phyloP scores from a whole-genome alignment of 2,797 vertebrate genomes.

The Clamator glandarius region DNA sequence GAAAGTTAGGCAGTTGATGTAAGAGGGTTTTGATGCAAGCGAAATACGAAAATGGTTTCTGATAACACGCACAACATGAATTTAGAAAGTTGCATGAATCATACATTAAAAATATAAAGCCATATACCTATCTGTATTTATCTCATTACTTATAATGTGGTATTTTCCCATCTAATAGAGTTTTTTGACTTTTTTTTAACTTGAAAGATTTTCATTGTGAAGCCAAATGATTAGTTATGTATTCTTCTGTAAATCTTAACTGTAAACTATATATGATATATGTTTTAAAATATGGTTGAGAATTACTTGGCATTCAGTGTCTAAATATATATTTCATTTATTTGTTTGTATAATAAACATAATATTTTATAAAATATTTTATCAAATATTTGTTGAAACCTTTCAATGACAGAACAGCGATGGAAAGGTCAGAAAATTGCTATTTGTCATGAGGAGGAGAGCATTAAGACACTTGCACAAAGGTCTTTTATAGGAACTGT shows the following conservation, averaged over 20 bases:
- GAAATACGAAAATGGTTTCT: background rate
- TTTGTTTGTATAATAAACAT: background rate
- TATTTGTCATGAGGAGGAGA: conserved; percentile 77
- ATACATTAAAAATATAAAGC: background rate
- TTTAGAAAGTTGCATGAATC: background rate
- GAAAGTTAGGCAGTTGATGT: no score
- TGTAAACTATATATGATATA: background rate
- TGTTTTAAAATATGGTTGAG: background rate
- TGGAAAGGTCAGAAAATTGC: conserved; percentile 67
- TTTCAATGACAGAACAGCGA: conserved; percentile 32
- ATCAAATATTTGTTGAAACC: background rate
- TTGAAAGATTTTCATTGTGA: background rate
- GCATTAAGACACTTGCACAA: conserved; percentile 78
- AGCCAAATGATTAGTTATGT: background rate
- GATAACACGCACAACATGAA: fast-evolving
- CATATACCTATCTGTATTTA: fast-evolving
- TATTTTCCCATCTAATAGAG: background rate
- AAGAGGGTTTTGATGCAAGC: background rate
- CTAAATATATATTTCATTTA: background rate
- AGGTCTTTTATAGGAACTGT: conserved; percentile 82
- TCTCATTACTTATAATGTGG: background rate
- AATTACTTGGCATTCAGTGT: background rate
- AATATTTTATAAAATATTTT: background rate
- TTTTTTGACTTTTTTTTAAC: background rate
- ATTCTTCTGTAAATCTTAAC: background rate